phyloP scores from a whole-genome alignment of 1,140 invertebrate genomes.

The Andricus grossulariae region DNA sequence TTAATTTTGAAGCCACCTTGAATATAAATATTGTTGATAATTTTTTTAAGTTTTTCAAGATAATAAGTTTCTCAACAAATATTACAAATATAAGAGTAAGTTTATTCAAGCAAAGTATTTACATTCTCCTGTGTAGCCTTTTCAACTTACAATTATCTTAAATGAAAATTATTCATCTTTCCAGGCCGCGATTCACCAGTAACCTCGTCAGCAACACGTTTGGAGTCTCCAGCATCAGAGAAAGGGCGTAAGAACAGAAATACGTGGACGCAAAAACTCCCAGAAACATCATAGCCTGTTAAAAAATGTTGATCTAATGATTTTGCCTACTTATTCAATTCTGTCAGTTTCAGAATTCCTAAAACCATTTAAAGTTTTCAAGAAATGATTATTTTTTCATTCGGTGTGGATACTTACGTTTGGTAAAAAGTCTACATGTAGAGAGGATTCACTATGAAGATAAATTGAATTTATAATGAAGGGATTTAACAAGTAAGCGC shows the following conservation, averaged over 20 bases:
- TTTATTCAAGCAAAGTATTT: too few relatives aligned
- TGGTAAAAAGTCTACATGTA: conserved; percentile 59
- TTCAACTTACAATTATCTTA: too few relatives aligned
- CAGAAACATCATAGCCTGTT: conserved; percentile 55
- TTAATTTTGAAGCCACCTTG: too few relatives aligned
- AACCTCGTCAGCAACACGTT: conserved; percentile 58
- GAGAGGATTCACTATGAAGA: conserved; percentile 48
- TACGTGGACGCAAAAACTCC: conserved; percentile 55
- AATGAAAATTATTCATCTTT: conserved; percentile 39
- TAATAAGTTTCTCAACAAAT: too few relatives aligned
- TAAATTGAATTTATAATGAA: conserved; percentile 67
- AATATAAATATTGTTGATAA: too few relatives aligned
- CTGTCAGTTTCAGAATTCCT: too few relatives aligned
- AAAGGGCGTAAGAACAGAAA: conserved; percentile 57
- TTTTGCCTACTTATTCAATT: background rate
- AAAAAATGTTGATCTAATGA: conserved; percentile 39
- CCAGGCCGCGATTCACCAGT: conserved; percentile 43
- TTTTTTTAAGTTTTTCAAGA: too few relatives aligned
- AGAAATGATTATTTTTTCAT: background rate
- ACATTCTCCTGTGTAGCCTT: too few relatives aligned
- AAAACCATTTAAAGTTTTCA: background rate
- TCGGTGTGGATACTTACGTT: conserved; percentile 58
- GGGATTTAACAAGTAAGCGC: conserved; percentile 76
- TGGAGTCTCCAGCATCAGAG: conserved; percentile 65
- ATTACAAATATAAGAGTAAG: too few relatives aligned